Evolutionary conservation across 1,140 invertebrate genomes (phyloP), one percentile per base, ranked within the genome.

Genomic region (Drosophila sulfurigaster): DNA sequence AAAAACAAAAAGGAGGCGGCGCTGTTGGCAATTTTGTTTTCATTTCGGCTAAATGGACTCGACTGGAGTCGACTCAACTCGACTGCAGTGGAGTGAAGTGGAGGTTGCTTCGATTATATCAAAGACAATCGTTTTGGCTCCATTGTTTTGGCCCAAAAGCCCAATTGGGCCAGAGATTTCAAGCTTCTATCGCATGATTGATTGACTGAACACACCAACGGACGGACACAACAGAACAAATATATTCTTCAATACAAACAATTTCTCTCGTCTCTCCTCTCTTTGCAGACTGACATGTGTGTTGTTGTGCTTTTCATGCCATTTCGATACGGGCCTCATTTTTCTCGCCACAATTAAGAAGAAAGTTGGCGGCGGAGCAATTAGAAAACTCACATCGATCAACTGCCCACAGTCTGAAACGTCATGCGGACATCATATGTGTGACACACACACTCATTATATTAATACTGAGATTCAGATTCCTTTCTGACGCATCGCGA

Each of bases 331-430:
- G 82, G 82, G 83, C 82, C 73, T 87, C 82, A 87, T 87, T 87
- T 87, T 87, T 87, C 82, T 87, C 66, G 83, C 82, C 85, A 88
- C 82, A 83, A 87, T 88, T 88, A 88, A 83, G 83, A 88, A 88
- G 83, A 88, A 88, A 88, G 83, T 88, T 88, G 74, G 83, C 80
- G 56, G 56, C 46, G 20, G 8, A 75, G 81, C 82, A 88, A 87
- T 87, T 87, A 88, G 83, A 88, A 88, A 88, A 88, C 83, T 81
- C 83, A 60, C 83, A 88, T 88, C 85, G 83, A 88, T 88, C 85
- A 88, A 83, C 69, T 79, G 63, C 71, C 64, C 78, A 69, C 30
- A 65, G 66, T 48, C 32, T 20, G 46, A 66, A 58, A 83, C 69
- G 81, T 81, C 69, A 81, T 69, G 48, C 25, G 35, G 54, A 35